These are phyloP conservation scores for Garra rufa DNA, from an alignment of 2,113 vertebrate genomes.

Conservation along the genomic window DNA sequence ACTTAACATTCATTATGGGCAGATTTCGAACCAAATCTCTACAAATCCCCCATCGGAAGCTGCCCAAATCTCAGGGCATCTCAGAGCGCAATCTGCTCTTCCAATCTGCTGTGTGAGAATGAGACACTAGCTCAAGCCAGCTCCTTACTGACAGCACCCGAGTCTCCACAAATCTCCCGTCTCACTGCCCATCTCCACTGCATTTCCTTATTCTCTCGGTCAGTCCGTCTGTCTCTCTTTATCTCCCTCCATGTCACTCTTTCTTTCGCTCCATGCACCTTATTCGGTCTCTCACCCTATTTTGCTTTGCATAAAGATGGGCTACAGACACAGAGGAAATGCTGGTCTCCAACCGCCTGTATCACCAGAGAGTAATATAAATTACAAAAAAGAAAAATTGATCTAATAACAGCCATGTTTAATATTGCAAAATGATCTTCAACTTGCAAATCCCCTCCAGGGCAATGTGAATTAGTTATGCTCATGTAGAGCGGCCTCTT, in stretches of 20 bases:
- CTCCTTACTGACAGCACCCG: slow-evolving; percentile 57
- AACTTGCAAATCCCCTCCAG: slow-evolving; percentile 44
- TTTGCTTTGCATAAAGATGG: slow-evolving; percentile 5
- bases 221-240: not conserved
- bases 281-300: not conserved
- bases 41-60: slow-evolving; percentile 65
- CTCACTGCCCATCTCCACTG: not conserved
- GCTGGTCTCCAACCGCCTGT: not conserved
- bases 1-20: slow-evolving; percentile 60
- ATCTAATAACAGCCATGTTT: slow-evolving; percentile 51
- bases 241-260: not conserved
- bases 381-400: slow-evolving; percentile 46
- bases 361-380: slow-evolving; percentile 40
- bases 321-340: not conserved
- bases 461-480: slow-evolving; percentile 55
- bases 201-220: slow-evolving; percentile 14
- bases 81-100: slow-evolving; percentile 68
- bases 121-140: slow-evolving; percentile 24
- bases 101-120: slow-evolving; percentile 65
- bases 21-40: slow-evolving; percentile 65
- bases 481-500: slow-evolving; percentile 48
- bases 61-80: slow-evolving; percentile 66
- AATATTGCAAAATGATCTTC: slow-evolving; percentile 54
- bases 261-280: not conserved
- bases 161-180: slow-evolving; percentile 20